Evolutionary conservation across 2,888 invertebrate species (phyloP).

Genomic region (Corythucha ciliata): DNA sequence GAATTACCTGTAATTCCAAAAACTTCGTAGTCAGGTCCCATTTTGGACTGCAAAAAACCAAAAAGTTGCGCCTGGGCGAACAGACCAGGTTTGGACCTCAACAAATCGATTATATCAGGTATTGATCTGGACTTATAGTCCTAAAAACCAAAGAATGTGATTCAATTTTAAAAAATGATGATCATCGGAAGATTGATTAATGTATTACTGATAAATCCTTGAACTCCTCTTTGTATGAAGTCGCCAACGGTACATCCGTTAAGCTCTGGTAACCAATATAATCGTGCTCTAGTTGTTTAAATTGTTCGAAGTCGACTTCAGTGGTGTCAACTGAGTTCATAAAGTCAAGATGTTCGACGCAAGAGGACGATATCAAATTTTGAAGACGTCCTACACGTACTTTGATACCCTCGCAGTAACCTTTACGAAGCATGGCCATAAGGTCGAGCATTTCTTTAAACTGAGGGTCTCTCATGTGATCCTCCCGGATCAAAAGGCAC

Average conservation of each 20-base stretch:
- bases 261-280: conserved; percentile 92
- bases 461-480: conserved; percentile 91
- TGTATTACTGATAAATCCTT: conserved; percentile 33
- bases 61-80: conserved; percentile 74
- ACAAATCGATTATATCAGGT: conserved; percentile 62
- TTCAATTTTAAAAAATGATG: not conserved
- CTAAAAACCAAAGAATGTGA: conserved; percentile 38
- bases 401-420: conserved; percentile 91
- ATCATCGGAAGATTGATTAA: not conserved
- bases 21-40: conserved; percentile 70
- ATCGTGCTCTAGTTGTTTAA: conserved; percentile 81
- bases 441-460: conserved; percentile 94
- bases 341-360: conserved; percentile 97
- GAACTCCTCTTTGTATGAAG: conserved; percentile 60
- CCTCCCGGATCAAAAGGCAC: conserved; percentile 86
- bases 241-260: conserved; percentile 82
- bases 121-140: conserved; percentile 56
- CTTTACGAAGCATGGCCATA: conserved; percentile 93
- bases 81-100: conserved; percentile 60
- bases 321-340: conserved; percentile 67
- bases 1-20: conserved; percentile 44
- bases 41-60: conserved; percentile 68
- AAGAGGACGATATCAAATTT: conserved; percentile 96
- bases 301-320: conserved; percentile 66
- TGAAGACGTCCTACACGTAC: conserved; percentile 88